Percentiles rank a stretch among this genome's conserved stretches.
Conservation (phyloP, 2,888 invertebrate genomes). For the Baccha elongata region DNA sequence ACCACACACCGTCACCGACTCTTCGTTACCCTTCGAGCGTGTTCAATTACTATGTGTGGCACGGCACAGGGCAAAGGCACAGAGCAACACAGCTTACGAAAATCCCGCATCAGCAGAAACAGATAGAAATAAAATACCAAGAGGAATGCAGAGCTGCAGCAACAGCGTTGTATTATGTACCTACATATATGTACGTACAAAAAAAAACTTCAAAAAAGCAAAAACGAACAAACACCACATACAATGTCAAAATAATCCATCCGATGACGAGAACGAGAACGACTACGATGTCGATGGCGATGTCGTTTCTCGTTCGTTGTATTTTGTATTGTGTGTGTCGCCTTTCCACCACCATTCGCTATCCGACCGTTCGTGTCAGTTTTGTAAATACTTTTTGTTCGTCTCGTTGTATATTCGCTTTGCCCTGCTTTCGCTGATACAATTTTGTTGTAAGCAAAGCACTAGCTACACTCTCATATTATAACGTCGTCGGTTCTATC, state of each 20-base stretch:
- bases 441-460: background rate
- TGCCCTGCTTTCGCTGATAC: constrained; percentile 3
- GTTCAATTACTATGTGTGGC: constrained; percentile 71
- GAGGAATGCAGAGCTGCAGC: constrained; percentile 43
- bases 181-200: constrained; percentile 29
- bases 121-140: constrained; percentile 43
- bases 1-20: constrained; percentile 29
- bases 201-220: constrained; percentile 21
- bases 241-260: constrained; percentile 68
- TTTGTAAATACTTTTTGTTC: constrained; percentile 40
- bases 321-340: constrained; percentile 25
- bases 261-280: constrained; percentile 16
- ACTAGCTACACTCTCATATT: constrained; percentile 17
- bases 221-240: constrained; percentile 35
- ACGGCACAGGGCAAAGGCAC: constrained; percentile 20
- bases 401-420: constrained; percentile 27
- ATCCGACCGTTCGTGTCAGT: constrained; percentile 36
- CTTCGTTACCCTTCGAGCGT: constrained; percentile 49
- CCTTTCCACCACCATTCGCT: constrained; percentile 68
- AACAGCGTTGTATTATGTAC: background rate
- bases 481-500: constrained; percentile 14
- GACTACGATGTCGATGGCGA: background rate
- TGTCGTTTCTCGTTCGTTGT: constrained; percentile 41
- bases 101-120: constrained; percentile 70
- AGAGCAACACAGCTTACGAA: constrained; percentile 40